A percentile compares a stretch with the other conserved stretches of the same genome.
These are phyloP conservation scores for Tachina grossa DNA, from an alignment of 2,888 invertebrate species.

Conservation along the genomic window DNA sequence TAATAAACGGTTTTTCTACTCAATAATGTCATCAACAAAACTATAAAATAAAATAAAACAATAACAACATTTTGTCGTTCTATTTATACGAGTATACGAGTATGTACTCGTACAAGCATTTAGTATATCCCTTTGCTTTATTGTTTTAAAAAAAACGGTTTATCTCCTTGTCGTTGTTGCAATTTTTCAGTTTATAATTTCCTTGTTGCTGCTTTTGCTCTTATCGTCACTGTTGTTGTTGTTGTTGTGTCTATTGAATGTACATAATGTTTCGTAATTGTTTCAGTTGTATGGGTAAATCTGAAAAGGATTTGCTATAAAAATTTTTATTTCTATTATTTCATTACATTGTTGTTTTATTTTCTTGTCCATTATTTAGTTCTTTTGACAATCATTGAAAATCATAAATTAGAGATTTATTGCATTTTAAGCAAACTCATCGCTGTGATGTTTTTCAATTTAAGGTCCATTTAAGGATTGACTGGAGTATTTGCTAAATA, in stretches of 20 bases:
- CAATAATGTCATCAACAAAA: slow-evolving; percentile 53
- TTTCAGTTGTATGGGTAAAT: slow-evolving; percentile 4
- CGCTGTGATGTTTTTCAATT: neutral
- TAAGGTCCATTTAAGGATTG: neutral
- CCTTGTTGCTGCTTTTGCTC: neutral
- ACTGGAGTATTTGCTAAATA: neutral
- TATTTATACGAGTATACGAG: neutral
- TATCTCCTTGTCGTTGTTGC: slow-evolving; percentile 25
- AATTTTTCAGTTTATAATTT: slow-evolving; percentile 46
- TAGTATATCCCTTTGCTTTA: slow-evolving; percentile 4
- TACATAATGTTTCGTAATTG: slow-evolving; percentile 37
- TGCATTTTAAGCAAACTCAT: neutral
- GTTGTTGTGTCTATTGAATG: slow-evolving; percentile 3
- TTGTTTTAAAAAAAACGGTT: slow-evolving; percentile 39
- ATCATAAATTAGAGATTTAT: slow-evolving; percentile 56
- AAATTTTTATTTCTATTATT: slow-evolving; percentile 26
- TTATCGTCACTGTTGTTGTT: slow-evolving; percentile 7
- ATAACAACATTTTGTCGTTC: neutral
- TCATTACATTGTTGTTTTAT: neutral
- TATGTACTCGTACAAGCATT: neutral
- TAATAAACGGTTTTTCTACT: slow-evolving; percentile 62
- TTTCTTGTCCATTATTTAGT: slow-evolving; percentile 44
- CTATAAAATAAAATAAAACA: slow-evolving; percentile 12
- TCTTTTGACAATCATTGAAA: slow-evolving; percentile 59
- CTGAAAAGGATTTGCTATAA: slow-evolving; percentile 36